Percentiles rank a stretch among this genome's conserved stretches.
These are phyloP conservation scores for Graptemys geographica DNA, from an alignment of 2,797 vertebrate species.

Conservation along the genomic window DNA sequence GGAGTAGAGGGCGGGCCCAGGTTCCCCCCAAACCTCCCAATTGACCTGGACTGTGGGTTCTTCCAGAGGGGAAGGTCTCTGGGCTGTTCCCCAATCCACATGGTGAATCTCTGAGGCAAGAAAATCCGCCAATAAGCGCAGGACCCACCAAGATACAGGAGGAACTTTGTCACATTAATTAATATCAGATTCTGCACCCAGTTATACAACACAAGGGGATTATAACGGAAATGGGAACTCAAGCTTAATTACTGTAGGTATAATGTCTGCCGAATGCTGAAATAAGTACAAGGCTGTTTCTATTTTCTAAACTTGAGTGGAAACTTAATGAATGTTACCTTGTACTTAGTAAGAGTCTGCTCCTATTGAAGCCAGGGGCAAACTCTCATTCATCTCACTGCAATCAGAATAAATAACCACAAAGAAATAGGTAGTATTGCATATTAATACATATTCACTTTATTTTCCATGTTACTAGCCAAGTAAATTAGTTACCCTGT, in stretches of 20 bases:
- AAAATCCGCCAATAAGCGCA: too few relatives aligned
- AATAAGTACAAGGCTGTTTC: not conserved
- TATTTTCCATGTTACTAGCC: conserved; percentile 53
- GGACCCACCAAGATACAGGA: too few relatives aligned
- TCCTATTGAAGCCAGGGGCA: not conserved
- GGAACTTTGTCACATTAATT: too few relatives aligned
- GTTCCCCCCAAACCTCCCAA: too few relatives aligned
- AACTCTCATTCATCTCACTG: conserved; percentile 20
- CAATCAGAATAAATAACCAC: not conserved
- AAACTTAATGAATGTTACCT: not conserved
- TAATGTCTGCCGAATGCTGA: not conserved
- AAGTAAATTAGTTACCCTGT: conserved; percentile 65
- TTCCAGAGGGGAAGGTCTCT: too few relatives aligned
- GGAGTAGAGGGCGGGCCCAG: too few relatives aligned
- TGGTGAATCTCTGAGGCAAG: too few relatives aligned
- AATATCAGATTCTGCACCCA: rapidly evolving
- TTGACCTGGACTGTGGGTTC: too few relatives aligned
- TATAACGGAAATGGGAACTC: not conserved
- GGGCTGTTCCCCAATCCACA: too few relatives aligned
- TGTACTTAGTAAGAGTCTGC: not conserved
- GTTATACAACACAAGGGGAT: not conserved
- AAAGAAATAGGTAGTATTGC: conserved; percentile 52
- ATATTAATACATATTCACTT: conserved; percentile 48
- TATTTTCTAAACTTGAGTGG: not conserved
- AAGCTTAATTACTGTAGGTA: not conserved